Percentiles rank a stretch among this genome's conserved stretches.
Conservation (phyloP, 2,113 vertebrate species). For the Petroica traversi region DNA sequence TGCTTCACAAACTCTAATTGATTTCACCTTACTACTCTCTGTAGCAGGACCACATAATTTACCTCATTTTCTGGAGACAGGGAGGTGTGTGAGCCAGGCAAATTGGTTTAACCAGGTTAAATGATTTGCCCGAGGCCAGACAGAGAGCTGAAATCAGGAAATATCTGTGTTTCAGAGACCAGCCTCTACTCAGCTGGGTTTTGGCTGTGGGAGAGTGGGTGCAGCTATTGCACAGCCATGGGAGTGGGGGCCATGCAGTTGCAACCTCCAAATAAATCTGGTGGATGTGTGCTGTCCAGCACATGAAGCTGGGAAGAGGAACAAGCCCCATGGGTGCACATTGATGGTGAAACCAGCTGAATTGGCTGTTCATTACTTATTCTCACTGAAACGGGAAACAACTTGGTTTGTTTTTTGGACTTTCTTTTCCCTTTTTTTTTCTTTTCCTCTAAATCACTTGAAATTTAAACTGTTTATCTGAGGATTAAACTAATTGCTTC, state of each 20-base stretch:
- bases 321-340: fast-evolving
- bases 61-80: not conserved
- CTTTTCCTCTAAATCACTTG: not conserved
- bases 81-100: not conserved
- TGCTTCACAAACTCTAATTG: not conserved
- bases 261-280: not conserved
- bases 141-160: not conserved
- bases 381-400: not conserved
- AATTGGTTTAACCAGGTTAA: not conserved
- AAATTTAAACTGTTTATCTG: constrained; percentile 62
- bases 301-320: fast-evolving
- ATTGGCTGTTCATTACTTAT: not conserved
- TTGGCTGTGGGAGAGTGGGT: fast-evolving
- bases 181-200: not conserved
- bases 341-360: not conserved
- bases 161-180: not conserved
- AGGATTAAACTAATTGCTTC: constrained; percentile 69
- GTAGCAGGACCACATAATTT: not conserved
- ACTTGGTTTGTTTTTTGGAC: not conserved
- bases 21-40: not conserved
- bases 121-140: not conserved
- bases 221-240: not conserved
- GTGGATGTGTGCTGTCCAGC: not conserved
- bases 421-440: not conserved
- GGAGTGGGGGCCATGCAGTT: not conserved